Evolutionary conservation across 2,113 vertebrate species (phyloP).

Genomic region (Crotalus tigris): DNA sequence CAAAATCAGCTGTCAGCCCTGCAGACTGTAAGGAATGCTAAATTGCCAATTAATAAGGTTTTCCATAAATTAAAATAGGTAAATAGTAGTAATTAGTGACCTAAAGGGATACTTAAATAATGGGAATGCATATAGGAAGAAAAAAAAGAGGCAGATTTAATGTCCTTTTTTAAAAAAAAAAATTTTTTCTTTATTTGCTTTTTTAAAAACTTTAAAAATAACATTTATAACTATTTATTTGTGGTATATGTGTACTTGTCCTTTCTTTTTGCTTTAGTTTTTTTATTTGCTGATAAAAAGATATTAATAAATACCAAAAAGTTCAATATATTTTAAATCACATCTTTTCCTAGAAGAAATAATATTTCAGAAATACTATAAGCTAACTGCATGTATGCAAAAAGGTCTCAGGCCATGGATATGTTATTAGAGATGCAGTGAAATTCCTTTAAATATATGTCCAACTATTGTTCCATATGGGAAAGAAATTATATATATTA

Average conservation of each 20-base stretch:
- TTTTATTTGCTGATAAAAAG: background rate
- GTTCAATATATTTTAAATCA: background rate
- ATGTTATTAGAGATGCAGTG: background rate
- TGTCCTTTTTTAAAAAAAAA: background rate
- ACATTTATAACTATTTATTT: background rate
- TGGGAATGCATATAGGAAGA: background rate
- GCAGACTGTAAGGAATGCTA: background rate
- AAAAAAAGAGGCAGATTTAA: background rate
- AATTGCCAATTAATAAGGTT: background rate
- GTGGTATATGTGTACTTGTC: background rate
- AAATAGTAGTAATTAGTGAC: background rate
- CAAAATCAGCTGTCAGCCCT: background rate
- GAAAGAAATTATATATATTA: background rate
- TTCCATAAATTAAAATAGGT: background rate
- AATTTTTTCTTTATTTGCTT: background rate
- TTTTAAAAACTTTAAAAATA: background rate
- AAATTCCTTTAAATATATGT: background rate
- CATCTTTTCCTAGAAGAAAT: background rate
- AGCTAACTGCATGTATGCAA: background rate
- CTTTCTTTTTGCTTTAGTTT: background rate
- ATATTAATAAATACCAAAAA: background rate
- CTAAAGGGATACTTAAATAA: background rate
- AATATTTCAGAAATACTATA: background rate
- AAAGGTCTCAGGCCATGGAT: background rate
- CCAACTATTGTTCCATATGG: background rate